phyloP scores from a whole-genome alignment of 2,113 vertebrate genomes.

The Tetrao urogallus region DNA sequence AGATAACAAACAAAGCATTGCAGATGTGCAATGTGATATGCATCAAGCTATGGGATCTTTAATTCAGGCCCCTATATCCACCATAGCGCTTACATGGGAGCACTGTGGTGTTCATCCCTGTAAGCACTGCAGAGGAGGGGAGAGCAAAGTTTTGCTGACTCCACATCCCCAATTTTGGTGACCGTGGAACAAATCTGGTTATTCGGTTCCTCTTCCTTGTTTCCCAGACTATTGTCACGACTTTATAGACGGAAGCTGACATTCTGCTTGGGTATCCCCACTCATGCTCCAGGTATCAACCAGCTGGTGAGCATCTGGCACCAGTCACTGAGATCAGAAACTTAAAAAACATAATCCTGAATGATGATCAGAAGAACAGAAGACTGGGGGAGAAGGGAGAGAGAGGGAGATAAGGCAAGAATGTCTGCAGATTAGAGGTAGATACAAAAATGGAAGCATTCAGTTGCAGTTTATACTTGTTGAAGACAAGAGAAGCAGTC shows the following conservation, averaged over 20 bases:
- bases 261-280: background rate
- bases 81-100: background rate
- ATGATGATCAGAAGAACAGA: background rate
- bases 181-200: background rate
- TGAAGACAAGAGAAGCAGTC: background rate
- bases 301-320: background rate
- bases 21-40: background rate
- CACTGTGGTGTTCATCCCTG: background rate
- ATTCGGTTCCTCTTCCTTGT: background rate
- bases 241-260: background rate
- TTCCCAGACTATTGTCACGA: background rate
- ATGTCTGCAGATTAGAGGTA: background rate
- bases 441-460: background rate
- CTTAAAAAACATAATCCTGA: background rate
- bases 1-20: accelerated
- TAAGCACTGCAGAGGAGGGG: background rate
- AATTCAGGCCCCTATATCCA: background rate
- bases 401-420: background rate
- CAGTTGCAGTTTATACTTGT: background rate
- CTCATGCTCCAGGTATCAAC: background rate
- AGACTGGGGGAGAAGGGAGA: background rate
- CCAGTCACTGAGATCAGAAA: background rate
- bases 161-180: background rate
- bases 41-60: background rate
- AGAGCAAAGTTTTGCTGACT: background rate